phyloP scores from a whole-genome alignment of 1,140 invertebrate genomes.

The Homalodisca vitripennis region DNA sequence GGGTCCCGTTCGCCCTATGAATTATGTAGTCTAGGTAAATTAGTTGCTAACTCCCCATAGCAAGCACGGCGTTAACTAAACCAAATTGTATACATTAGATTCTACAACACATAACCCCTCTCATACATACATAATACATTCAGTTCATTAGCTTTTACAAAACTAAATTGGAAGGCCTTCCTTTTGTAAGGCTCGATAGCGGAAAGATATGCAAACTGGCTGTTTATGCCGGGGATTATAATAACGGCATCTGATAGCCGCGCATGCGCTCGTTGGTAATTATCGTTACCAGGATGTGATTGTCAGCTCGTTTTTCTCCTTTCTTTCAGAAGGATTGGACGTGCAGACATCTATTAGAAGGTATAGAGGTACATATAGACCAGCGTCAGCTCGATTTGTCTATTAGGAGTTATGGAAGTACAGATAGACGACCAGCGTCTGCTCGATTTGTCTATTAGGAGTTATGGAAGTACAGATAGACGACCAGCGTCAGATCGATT shows the following conservation, averaged over 20 bases:
- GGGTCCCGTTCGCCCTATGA: background rate
- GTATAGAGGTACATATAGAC: no score
- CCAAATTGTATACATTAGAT: constrained; percentile 22
- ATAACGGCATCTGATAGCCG: background rate
- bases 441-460: no score
- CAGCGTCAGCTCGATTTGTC: no score
- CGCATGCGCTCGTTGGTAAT: background rate
- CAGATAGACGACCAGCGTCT: no score
- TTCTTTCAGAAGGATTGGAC: no score
- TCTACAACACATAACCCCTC: constrained; percentile 12
- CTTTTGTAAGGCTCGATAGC: background rate
- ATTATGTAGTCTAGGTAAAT: constrained; percentile 17
- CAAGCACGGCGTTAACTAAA: background rate
- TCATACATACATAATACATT: constrained; percentile 22
- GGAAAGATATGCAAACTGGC: constrained; percentile 1
- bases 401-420: no score
- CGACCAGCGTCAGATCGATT: no score
- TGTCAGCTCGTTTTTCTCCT: no score
- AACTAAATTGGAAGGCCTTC: constrained; percentile 22
- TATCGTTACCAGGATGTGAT: background rate
- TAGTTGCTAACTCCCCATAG: background rate
- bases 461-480: no score
- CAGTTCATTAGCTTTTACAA: constrained; percentile 13
- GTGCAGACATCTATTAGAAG: no score
- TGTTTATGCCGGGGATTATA: background rate